Evolutionary conservation across 1,140 invertebrate species (phyloP), one percentile per base, ranked within the genome.

Genomic region (Muscidifurax raptorellus): DNA sequence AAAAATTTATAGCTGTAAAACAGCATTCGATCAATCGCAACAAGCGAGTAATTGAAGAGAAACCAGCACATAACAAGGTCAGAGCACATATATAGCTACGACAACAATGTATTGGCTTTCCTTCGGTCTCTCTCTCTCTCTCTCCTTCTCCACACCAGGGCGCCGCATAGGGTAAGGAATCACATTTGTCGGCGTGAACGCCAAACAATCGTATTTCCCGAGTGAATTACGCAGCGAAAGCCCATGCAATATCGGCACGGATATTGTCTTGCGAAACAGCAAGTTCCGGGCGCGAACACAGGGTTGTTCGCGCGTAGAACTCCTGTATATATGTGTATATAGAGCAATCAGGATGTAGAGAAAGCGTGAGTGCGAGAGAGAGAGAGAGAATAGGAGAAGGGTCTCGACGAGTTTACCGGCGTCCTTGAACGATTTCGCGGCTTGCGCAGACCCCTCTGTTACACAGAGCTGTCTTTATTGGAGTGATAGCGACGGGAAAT

Each of bases 171-270:
- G 44, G 64, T 81, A 79, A 81, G 79, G 32, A 77, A 69, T 85
- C 47, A 85, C 80, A 81, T 88, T 83, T 84, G 75, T 86, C 78
- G 83, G n/a, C 52, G 82, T 75, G 82, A 75, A 72, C 67, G 83
- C 71, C 32, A 27, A 88, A 89, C 90, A 91, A 91, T 91, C 86
- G 89, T 85, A 91, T 91, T 91, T 91, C 90, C 88, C 87, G 86
- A 88, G 89, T 88, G 89, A 91, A 92, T 91, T 90, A 90, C 85
- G 78, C 83, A 76, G 27, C 64, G 72, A 82, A 84, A 82, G 44
- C 86, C 83, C 85, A 87, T 87, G 89, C 88, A 92, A 91, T 91
- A 91, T 91, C 88, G 89, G 88, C 88, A 87, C 91, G 91, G 91
- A 92, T 91, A 92, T 92, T 92, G 91, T 92, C 91, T 88, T 88